A percentile compares a stretch with the other conserved stretches of the same genome.
These are phyloP conservation scores for Synaphobranchus kaupii DNA, from an alignment of 2,797 vertebrate genomes.

Conservation along the genomic window DNA sequence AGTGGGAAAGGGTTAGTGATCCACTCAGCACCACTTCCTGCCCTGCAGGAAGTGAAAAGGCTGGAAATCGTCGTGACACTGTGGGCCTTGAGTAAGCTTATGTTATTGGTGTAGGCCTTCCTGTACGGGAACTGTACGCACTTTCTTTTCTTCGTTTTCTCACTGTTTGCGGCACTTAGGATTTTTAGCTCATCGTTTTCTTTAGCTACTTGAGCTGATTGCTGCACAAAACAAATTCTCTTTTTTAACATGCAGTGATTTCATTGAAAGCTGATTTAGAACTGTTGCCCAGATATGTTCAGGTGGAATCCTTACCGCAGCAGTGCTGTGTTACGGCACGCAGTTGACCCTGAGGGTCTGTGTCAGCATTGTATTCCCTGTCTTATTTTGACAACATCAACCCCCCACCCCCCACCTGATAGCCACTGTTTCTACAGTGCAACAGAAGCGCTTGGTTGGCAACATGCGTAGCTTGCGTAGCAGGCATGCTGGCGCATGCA, in stretches of 20 bases:
- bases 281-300: neutral
- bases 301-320: neutral
- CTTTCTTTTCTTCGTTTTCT: neutral
- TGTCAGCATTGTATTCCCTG: neutral
- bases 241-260: neutral
- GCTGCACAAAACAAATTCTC: constrained; percentile 31
- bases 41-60: neutral
- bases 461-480: too few relatives aligned
- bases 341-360: too few relatives aligned
- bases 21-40: neutral
- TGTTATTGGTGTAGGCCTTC: neutral
- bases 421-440: neutral
- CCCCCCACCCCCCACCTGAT: too few relatives aligned
- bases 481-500: neutral
- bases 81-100: neutral
- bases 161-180: neutral
- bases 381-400: neutral
- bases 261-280: neutral
- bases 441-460: too few relatives aligned
- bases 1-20: constrained; percentile 34
- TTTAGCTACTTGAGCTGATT: neutral
- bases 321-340: neutral
- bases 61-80: neutral
- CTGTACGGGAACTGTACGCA: constrained; percentile 25
- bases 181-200: neutral